A percentile compares a stretch with the other conserved stretches of the same genome.
phyloP scores from a whole-genome alignment of 2,888 invertebrate species.

The Bombylius discolor region DNA sequence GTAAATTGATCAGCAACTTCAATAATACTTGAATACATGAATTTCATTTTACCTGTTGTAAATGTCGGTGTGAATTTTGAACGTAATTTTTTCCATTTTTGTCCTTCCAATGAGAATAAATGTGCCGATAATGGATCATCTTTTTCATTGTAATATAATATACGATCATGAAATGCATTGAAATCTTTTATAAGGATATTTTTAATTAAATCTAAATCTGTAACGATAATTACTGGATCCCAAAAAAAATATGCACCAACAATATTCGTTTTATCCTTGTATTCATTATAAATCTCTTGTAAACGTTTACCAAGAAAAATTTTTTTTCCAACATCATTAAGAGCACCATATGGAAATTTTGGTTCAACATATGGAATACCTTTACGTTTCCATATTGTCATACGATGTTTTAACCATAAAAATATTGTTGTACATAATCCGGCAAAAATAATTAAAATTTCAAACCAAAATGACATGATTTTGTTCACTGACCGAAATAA shows the following conservation, averaged over 20 bases:
- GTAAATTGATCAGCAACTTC: conserved; percentile 26
- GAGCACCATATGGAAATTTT: conserved; percentile 21
- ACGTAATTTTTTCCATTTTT: conserved; percentile 38
- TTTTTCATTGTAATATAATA: conserved; percentile 27
- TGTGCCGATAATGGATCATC: conserved; percentile 33
- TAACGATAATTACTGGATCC: conserved; percentile 18
- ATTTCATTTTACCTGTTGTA: conserved; percentile 39
- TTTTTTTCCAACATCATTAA: conserved; percentile 17
- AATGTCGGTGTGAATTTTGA: conserved; percentile 39
- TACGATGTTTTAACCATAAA: too few relatives aligned
- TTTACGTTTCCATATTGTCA: conserved; percentile 13
- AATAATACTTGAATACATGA: conserved; percentile 35
- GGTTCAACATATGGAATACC: conserved; percentile 26
- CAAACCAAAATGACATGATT: too few relatives aligned
- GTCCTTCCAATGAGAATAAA: conserved; percentile 31
- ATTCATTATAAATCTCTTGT: conserved; percentile 21
- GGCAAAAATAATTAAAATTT: too few relatives aligned
- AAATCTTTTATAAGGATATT: conserved; percentile 33
- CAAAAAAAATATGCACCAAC: conserved; percentile 25
- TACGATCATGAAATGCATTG: conserved; percentile 29
- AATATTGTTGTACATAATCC: too few relatives aligned
- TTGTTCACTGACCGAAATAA: too few relatives aligned
- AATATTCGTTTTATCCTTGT: conserved; percentile 21
- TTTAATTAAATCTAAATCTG: conserved; percentile 30
- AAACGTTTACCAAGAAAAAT: conserved; percentile 21